A percentile compares a stretch with the other conserved stretches of the same genome.
These are phyloP conservation scores for Sarcophaga rosellei DNA, from an alignment of 2,888 invertebrate species.

Conservation along the genomic window DNA sequence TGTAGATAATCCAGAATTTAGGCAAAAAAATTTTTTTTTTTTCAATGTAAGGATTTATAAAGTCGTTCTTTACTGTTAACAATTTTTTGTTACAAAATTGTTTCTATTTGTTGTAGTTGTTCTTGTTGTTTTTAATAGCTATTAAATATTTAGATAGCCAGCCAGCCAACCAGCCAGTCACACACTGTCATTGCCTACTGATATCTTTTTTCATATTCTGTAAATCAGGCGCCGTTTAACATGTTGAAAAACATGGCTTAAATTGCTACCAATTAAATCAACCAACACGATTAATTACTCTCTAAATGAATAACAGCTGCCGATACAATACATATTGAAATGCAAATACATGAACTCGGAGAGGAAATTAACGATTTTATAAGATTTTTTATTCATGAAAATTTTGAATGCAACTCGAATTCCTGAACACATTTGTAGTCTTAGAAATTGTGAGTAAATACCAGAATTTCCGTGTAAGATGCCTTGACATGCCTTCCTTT, in stretches of 20 bases:
- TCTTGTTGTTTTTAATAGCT: slow-evolving; percentile 5
- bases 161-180: neutral
- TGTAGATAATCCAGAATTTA: no score
- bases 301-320: slow-evolving; percentile 39
- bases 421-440: no score
- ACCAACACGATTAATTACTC: slow-evolving; percentile 50
- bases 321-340: neutral
- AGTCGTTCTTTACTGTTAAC: no score
- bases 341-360: neutral
- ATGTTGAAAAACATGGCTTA: slow-evolving; percentile 55
- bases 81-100: neutral
- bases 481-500: no score
- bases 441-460: no score
- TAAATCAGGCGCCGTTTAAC: slow-evolving; percentile 64
- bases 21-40: no score
- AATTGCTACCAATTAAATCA: slow-evolving; percentile 66
- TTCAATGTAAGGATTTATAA: no score
- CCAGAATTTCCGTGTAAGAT: no score
- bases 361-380: no score
- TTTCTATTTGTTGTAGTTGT: slow-evolving; percentile 24
- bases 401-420: no score
- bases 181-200: no score
- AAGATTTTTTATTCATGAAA: no score
- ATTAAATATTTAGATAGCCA: neutral
- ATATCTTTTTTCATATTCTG: slow-evolving; percentile 23